A percentile compares a stretch with the other conserved stretches of the same genome.
Conservation (phyloP, 2,113 vertebrate genomes). For the Corythoichthys haematopterus region DNA sequence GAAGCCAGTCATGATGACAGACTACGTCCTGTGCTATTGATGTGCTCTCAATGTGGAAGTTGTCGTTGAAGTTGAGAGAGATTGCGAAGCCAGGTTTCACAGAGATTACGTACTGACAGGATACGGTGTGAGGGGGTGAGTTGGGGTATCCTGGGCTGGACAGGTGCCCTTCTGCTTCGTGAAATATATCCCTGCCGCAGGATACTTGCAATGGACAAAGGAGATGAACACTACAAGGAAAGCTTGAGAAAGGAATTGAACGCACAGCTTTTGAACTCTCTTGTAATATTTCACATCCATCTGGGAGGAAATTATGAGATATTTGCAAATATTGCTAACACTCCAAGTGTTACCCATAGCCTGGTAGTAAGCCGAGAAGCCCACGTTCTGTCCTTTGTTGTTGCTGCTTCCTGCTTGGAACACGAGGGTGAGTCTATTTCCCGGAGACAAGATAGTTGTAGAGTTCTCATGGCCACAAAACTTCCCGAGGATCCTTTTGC, state of each 20-base stretch:
- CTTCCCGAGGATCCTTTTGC: constrained; percentile 74
- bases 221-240: too few relatives aligned
- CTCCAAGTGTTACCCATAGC: constrained; percentile 77
- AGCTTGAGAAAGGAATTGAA: too few relatives aligned
- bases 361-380: constrained; percentile 84
- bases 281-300: too few relatives aligned
- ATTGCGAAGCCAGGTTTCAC: constrained; percentile 63
- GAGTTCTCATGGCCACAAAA: constrained; percentile 82
- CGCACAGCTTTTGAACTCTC: too few relatives aligned
- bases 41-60: constrained; percentile 67
- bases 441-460: constrained; percentile 72
- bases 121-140: constrained; percentile 38
- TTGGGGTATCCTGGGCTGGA: constrained; percentile 68
- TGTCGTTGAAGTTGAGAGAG: constrained; percentile 64
- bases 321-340: too few relatives aligned
- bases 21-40: constrained; percentile 29
- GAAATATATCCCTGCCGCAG: constrained; percentile 60
- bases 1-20: constrained; percentile 68
- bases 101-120: constrained; percentile 67
- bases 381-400: constrained; percentile 71
- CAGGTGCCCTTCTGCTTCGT: constrained; percentile 61
- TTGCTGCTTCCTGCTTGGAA: constrained; percentile 83
- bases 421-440: constrained; percentile 76
- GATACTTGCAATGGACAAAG: constrained; percentile 51
- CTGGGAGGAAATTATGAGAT: too few relatives aligned